phyloP scores from a whole-genome alignment of 92 coral and sea anemone species.

The Heliopora coerulea region DNA sequence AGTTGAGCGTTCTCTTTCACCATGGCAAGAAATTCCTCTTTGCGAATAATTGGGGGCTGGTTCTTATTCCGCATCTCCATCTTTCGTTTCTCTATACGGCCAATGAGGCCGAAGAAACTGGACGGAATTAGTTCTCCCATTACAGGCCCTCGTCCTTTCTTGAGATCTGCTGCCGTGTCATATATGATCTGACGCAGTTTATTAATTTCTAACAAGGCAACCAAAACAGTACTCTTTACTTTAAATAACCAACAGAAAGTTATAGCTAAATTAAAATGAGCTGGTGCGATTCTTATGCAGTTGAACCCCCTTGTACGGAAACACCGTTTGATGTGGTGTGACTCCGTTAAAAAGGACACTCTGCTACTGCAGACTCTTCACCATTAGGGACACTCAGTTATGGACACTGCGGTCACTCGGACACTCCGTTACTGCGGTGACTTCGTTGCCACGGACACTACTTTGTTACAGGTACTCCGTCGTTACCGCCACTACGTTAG shows the following conservation, averaged over 20 bases:
- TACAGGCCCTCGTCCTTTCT: slow-evolving; percentile 65
- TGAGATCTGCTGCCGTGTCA: slow-evolving; percentile 65
- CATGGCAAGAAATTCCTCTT: slow-evolving; percentile 77
- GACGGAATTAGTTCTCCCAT: slow-evolving; percentile 96
- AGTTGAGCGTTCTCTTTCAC: slow-evolving; percentile 72
- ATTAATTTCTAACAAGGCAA: slow-evolving; percentile 62
- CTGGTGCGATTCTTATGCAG: too few relatives aligned
- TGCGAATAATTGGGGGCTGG: slow-evolving; percentile 72
- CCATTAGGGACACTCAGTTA: too few relatives aligned
- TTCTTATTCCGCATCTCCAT: slow-evolving; percentile 54
- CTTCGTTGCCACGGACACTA: too few relatives aligned
- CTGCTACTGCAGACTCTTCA: too few relatives aligned
- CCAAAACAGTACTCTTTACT: background rate
- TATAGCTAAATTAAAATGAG: too few relatives aligned
- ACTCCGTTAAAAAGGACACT: too few relatives aligned
- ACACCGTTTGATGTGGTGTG: too few relatives aligned
- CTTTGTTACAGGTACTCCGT: too few relatives aligned
- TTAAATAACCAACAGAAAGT: background rate
- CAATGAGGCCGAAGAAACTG: slow-evolving; percentile 71
- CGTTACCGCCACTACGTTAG: too few relatives aligned
- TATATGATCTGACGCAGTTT: slow-evolving; percentile 71
- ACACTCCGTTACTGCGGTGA: too few relatives aligned
- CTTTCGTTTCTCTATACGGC: slow-evolving; percentile 57
- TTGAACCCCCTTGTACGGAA: too few relatives aligned
- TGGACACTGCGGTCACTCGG: too few relatives aligned